Conservation (phyloP, 2,113 vertebrate species). For the Hydrolagus affinis region DNA sequence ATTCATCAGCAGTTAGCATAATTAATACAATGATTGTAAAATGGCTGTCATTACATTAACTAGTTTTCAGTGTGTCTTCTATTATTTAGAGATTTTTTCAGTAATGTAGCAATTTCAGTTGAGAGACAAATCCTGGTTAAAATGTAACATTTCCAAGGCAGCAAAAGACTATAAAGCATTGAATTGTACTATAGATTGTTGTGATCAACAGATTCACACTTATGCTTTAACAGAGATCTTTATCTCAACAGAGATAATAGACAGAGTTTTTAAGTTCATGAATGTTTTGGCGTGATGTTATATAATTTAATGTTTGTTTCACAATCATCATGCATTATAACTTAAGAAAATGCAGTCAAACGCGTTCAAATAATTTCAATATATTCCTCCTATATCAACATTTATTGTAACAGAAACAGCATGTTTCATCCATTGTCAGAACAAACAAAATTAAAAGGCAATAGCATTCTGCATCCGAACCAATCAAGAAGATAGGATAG, state of each 20-base stretch:
- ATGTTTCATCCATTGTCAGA: no score
- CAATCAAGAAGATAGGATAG: no score
- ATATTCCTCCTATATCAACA: background rate
- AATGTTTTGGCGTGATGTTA: background rate
- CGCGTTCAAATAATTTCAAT: background rate
- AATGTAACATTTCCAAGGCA: background rate
- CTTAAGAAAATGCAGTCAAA: background rate
- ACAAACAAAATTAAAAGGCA: background rate
- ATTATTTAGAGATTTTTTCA: constrained; percentile 5
- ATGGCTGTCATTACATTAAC: background rate
- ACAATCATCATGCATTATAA: background rate
- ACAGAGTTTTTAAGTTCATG: background rate
- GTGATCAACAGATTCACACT: no score
- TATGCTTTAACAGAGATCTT: no score
- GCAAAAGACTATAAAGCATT: background rate
- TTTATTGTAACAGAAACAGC: background rate
- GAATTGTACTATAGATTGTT: background rate
- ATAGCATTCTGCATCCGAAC: background rate
- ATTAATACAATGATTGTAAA: background rate
- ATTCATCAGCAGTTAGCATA: background rate
- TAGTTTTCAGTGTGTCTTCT: background rate
- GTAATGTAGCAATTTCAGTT: background rate
- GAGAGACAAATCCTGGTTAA: background rate
- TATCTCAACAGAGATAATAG: no score
- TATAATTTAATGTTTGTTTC: background rate